Evolutionary conservation across 2,888 invertebrate species (phyloP), one percentile per base, ranked within the genome.

Genomic region (Epistrophe eligans): DNA sequence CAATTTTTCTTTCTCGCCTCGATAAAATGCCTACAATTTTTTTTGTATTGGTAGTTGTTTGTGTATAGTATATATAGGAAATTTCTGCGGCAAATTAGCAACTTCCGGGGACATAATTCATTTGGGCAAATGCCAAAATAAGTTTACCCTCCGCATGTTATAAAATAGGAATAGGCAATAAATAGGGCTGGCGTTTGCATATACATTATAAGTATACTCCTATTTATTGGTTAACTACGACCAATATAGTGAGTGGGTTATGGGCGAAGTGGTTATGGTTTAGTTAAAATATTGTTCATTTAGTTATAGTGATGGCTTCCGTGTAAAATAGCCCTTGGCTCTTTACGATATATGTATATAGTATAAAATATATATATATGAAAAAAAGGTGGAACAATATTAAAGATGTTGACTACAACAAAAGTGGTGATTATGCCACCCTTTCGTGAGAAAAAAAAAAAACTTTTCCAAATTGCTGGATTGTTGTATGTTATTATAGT

Each of bases 41-140:
- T 55, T 15, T 19, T 4, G 10, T 4, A 0, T 24, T 57, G 60
- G n/a, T 45, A 2, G 28, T n/a, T 66, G 11, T 35, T 11, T 43
- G 55, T 57, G 32, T 77, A 55, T 62, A 57, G 9, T 35, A 35
- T 35, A 35, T 35, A 60, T 43, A 57, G 28, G 19, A 72, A 60
- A 73, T 73, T 73, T 74, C 82, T 82, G 77, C 77, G 57, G 74
- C 82, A 87, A 87, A 87, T 87, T 87, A 82, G 82, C 74, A 82
- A 87, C 81, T 76, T 87, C 82, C 82, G 57, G 82, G 32, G 28
- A 66, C 43, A 71, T 76, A 87, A 77, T 74, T 82, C 82, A 87
- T 82, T 87, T 82, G 84, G 81, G 52, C 43, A 48, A 73, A 81
- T 85, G 81, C 80, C 77, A 77, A 80, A 80, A 72, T 35, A 58